These are phyloP conservation scores for Dryobotodes eremita DNA, from an alignment of 2,888 invertebrate species.

Conservation along the genomic window DNA sequence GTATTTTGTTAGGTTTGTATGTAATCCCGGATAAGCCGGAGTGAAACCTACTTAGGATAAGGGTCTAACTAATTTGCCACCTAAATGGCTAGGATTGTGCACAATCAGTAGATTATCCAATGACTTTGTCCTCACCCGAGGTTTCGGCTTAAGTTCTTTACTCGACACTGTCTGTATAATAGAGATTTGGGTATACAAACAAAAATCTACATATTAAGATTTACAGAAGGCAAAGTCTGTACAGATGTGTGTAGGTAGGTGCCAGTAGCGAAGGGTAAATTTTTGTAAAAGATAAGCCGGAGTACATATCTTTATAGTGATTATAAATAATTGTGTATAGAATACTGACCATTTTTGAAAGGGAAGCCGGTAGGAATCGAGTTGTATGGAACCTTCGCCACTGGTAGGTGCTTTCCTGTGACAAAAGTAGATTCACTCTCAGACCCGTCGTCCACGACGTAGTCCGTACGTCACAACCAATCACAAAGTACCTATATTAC, in stretches of 20 bases:
- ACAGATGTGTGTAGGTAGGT: background rate
- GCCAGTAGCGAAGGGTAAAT: too few species aligned
- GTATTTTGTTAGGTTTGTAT: constrained; percentile 42
- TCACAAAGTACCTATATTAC: background rate
- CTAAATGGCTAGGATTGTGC: constrained; percentile 57
- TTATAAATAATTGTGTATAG: too few species aligned
- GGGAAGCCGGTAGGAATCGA: too few species aligned
- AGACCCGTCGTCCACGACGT: too few species aligned
- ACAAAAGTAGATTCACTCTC: background rate
- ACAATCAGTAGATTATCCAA: constrained; percentile 55
- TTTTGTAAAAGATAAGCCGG: too few species aligned
- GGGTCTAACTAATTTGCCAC: constrained; percentile 57
- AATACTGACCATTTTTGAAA: too few species aligned
- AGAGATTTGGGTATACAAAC: constrained; percentile 34
- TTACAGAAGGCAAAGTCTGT: constrained; percentile 1
- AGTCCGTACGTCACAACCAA: background rate
- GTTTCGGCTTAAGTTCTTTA: constrained; percentile 44
- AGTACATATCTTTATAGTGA: too few species aligned
- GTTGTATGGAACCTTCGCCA: too few species aligned
- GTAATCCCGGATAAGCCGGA: constrained; percentile 54
- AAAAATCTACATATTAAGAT: constrained; percentile 27
- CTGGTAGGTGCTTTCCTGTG: background rate
- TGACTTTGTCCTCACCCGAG: constrained; percentile 44
- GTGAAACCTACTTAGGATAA: constrained; percentile 57
- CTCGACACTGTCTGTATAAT: constrained; percentile 18